phyloP scores from a whole-genome alignment of 2,797 vertebrate genomes.

The Myiotriccus ornatus region DNA sequence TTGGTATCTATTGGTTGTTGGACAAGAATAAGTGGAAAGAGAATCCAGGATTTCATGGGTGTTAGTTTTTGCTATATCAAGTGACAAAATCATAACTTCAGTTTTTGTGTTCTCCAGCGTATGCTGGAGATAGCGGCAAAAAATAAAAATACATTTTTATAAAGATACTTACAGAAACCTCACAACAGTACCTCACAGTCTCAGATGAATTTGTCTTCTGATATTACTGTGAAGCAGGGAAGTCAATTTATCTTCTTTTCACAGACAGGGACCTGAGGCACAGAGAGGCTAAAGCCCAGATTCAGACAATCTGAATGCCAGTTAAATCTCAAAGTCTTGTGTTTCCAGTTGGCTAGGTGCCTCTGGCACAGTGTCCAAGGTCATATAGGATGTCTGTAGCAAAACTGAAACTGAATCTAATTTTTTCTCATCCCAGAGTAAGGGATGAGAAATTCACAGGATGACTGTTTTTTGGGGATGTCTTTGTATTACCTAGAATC shows the following conservation, averaged over 20 bases:
- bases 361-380: constrained; percentile 14
- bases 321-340: constrained; percentile 29
- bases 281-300: constrained; percentile 27
- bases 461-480: not conserved
- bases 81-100: not conserved
- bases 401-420: not conserved
- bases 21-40: not conserved
- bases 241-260: constrained; percentile 58
- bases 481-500: not conserved
- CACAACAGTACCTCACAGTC: not conserved
- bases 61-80: not conserved
- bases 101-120: not conserved
- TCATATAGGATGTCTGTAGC: constrained; percentile 8
- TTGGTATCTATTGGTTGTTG: not conserved
- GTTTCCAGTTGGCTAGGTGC: constrained; percentile 37
- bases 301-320: constrained; percentile 34
- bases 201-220: constrained; percentile 24
- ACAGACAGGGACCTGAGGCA: constrained; percentile 38
- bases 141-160: not conserved
- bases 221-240: not conserved
- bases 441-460: not conserved
- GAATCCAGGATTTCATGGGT: not conserved
- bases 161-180: not conserved
- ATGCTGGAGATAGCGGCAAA: not conserved
- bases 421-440: not conserved